Percentiles rank a stretch among this genome's conserved stretches.
Evolutionary conservation across 64 coral and sea anemone genomes (phyloP).

Genomic region (Pocillopora verrucosa): DNA sequence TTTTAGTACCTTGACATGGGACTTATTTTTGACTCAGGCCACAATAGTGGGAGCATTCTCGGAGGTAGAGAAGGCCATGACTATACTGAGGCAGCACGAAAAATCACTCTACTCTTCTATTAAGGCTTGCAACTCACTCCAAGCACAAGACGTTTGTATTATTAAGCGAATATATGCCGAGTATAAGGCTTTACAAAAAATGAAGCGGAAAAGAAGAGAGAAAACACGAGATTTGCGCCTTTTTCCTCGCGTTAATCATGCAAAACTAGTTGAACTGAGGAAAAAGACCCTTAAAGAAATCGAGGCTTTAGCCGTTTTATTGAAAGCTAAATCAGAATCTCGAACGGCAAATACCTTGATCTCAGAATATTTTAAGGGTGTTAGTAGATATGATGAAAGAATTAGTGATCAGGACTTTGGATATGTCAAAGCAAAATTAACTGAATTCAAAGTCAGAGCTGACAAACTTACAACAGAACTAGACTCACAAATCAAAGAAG

Average conservation of each 20-base stretch:
- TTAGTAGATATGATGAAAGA: slow-evolving; percentile 28
- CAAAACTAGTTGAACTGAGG: slow-evolving; percentile 20
- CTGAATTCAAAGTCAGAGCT: neutral
- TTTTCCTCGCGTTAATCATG: slow-evolving; percentile 7
- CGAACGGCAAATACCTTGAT: neutral
- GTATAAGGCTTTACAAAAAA: slow-evolving; percentile 19
- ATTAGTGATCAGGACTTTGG: slow-evolving; percentile 18
- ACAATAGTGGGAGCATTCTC: neutral
- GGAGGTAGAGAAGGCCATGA: neutral
- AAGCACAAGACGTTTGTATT: slow-evolving; percentile 7
- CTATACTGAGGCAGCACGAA: neutral
- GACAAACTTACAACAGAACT: neutral
- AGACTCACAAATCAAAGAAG: neutral
- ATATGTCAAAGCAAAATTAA: slow-evolving; percentile 13
- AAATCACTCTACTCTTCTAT: neutral
- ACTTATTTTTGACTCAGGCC: neutral
- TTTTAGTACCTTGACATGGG: neutral
- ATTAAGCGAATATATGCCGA: neutral
- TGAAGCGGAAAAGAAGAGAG: neutral
- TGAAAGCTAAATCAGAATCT: neutral
- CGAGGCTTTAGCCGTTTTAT: neutral
- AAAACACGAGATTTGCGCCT: neutral
- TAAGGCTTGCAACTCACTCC: slow-evolving; percentile 1
- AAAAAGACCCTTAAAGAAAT: slow-evolving; percentile 17
- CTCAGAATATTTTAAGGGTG: slow-evolving; percentile 32